Evolutionary conservation across 2,888 invertebrate species (phyloP).

Genomic region (Oxyteleia sp.): DNA sequence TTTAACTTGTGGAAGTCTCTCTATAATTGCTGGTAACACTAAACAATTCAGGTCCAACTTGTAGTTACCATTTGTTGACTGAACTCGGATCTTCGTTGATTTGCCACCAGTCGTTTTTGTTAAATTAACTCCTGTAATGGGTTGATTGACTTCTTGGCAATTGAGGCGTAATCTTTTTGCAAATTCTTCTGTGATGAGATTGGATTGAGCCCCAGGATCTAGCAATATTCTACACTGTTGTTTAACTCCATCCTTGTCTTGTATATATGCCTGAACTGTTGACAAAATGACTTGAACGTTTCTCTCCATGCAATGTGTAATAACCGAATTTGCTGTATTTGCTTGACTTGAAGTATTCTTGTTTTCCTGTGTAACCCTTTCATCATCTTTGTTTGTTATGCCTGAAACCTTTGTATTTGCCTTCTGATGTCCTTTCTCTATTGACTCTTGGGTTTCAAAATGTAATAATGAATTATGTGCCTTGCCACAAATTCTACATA

Average conservation of each 20-base stretch:
- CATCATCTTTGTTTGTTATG: no score
- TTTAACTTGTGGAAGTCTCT: slow-evolving; percentile 4
- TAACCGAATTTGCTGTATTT: no score
- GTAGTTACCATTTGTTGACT: background rate
- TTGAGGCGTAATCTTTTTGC: background rate
- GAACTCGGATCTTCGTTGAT: background rate
- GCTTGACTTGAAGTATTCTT: no score
- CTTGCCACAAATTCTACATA: slow-evolving; percentile 24
- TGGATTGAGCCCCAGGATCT: slow-evolving; percentile 6
- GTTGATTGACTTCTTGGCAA: background rate
- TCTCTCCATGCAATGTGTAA: slow-evolving; percentile 3
- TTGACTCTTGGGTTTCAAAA: background rate
- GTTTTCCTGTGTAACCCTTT: background rate
- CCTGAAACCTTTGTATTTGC: no score
- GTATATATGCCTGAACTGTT: slow-evolving; percentile 6
- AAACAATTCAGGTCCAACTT: background rate
- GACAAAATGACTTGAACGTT: slow-evolving; percentile 7
- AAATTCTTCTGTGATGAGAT: slow-evolving; percentile 12
- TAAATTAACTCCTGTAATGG: background rate
- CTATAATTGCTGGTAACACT: background rate
- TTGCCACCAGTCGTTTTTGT: background rate
- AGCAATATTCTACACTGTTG: slow-evolving; percentile 12
- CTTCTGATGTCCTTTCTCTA: no score
- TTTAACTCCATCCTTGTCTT: slow-evolving; percentile 5
- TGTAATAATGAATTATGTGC: slow-evolving; percentile 7